A percentile compares a stretch with the other conserved stretches of the same genome.
Conservation (phyloP, 2,888 invertebrate species). For the Eremobia ochroleuca region DNA sequence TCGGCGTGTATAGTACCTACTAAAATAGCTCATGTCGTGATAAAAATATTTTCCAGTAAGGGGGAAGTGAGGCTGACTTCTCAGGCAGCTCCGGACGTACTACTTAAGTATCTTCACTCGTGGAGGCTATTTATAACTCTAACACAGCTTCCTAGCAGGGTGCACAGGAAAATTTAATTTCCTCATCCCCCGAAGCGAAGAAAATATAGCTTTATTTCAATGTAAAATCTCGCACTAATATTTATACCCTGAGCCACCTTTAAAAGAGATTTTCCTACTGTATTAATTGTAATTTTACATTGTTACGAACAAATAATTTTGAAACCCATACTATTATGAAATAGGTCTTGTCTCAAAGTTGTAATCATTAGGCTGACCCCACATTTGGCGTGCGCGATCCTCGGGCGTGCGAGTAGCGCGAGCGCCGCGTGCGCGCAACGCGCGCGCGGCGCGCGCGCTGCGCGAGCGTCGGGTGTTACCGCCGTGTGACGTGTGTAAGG, state of each 20-base stretch:
- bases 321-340: background rate
- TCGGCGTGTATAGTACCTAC: background rate
- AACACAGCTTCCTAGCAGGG: background rate
- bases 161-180: background rate
- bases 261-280: background rate
- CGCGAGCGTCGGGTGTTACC: too few relatives aligned
- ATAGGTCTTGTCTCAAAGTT: background rate
- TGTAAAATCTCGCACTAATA: too few relatives aligned
- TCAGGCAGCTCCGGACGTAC: background rate
- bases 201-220: background rate
- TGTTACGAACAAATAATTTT: background rate
- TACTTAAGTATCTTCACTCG: background rate
- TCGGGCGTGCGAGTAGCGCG: too few relatives aligned
- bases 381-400: too few relatives aligned
- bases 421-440: too few relatives aligned
- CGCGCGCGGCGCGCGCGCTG: too few relatives aligned
- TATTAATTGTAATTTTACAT: background rate
- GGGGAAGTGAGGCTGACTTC: background rate
- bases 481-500: too few relatives aligned
- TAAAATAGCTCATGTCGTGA: background rate
- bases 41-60: background rate
- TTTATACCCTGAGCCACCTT: background rate
- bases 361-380: too few relatives aligned
- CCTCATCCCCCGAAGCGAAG: too few relatives aligned
- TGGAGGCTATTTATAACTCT: slow-evolving; percentile 5